phyloP scores from a whole-genome alignment of 2,113 vertebrate genomes.

The Trogon melanurus region DNA sequence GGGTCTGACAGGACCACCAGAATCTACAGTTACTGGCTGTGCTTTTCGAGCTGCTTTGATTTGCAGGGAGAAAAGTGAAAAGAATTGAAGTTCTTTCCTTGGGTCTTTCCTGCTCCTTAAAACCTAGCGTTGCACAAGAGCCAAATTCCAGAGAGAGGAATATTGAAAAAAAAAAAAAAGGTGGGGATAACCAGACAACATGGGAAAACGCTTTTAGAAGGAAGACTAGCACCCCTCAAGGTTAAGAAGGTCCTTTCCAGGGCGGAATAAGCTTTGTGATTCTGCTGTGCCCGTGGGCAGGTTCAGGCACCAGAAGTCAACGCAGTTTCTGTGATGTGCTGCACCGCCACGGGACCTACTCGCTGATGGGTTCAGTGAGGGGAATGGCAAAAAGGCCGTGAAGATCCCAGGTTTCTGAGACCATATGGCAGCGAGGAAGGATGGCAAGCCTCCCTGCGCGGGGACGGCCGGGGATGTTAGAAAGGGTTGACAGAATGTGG shows the following conservation, averaged over 20 bases:
- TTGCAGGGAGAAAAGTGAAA: not conserved
- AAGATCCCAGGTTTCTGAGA: not conserved
- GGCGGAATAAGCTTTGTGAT: not conserved
- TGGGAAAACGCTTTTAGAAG: not conserved
- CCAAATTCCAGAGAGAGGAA: not conserved
- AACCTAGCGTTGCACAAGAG: not conserved
- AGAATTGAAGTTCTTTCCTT: not conserved
- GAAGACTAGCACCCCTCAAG: not conserved
- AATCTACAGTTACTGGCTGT: not conserved
- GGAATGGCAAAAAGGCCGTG: not conserved
- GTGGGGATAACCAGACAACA: not conserved
- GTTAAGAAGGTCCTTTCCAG: not conserved
- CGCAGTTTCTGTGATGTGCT: not conserved
- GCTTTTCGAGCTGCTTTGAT: not conserved
- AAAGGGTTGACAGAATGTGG: not conserved
- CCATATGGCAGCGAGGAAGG: not conserved
- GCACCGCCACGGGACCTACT: not conserved
- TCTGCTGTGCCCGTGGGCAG: rapidly evolving
- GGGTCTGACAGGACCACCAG: not conserved
- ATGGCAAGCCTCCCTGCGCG: rapidly evolving
- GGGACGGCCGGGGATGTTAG: not conserved
- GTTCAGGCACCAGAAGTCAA: not conserved
- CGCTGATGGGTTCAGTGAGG: not conserved
- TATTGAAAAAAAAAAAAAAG: not conserved
- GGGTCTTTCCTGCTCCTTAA: not conserved